These are phyloP conservation scores for Machaerirhynchus nigripectus DNA, from an alignment of 2,113 vertebrate species.

Conservation along the genomic window DNA sequence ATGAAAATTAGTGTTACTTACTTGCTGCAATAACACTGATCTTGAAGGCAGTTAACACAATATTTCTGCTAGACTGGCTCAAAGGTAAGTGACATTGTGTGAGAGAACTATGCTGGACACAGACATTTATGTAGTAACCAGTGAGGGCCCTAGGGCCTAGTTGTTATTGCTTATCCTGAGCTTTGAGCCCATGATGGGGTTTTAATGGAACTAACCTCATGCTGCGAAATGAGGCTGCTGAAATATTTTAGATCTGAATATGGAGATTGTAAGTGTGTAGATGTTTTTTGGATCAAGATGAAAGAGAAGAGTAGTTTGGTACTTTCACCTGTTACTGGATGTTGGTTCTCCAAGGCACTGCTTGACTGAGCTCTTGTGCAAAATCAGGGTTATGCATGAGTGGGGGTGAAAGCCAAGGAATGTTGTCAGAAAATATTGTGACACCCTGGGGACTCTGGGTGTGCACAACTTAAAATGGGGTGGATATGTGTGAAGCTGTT, in stretches of 20 bases:
- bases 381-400: not conserved
- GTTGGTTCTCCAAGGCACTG: not conserved
- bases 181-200: not conserved
- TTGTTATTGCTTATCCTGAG: not conserved
- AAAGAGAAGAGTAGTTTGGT: not conserved
- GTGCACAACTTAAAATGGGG: not conserved
- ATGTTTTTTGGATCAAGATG: not conserved
- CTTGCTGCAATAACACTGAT: not conserved
- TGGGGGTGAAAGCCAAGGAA: not conserved
- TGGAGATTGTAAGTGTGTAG: not conserved
- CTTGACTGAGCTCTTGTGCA: not conserved
- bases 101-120: not conserved
- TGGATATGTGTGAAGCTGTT: not conserved
- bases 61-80: not conserved
- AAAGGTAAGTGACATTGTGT: not conserved
- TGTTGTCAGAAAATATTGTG: not conserved
- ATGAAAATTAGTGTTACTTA: not conserved
- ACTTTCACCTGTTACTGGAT: not conserved
- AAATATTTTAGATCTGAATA: not conserved
- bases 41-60: not conserved
- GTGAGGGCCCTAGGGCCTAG: not conserved
- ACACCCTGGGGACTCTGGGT: too few species aligned
- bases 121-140: not conserved
- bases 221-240: not conserved
- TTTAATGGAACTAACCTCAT: not conserved